Base-by-base conservation (phyloP, 2,797 vertebrate genomes). In the Chelmon rostratus region DNA sequence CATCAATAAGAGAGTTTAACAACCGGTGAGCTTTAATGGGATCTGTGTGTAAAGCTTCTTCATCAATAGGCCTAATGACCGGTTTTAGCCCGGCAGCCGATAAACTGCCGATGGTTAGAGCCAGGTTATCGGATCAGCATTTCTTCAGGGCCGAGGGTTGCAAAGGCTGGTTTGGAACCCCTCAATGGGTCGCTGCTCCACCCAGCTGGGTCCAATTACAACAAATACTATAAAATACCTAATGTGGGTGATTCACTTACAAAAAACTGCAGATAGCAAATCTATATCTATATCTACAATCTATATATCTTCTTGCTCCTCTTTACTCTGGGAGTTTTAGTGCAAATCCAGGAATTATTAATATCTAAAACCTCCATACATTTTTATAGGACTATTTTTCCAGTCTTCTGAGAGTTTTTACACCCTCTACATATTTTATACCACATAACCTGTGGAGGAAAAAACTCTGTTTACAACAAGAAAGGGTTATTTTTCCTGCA, bases 1-100 rank as follows among this genome's bases (percentile, higher is more conserved):
- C 82, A 63, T 92, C 88, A 91, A 86, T 90, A 93, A 87, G 82
- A 38, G 57, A 88, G 87, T 92, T 94, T 86, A 93, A 93, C 87
- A 77, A 49, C 67, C 81, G 38, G 47, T 86, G 90, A 83, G 81
- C 66, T 87, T 86, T 85, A 89, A 89, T 88, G 88, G 81, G 83
- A 92, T 85, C 76, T 80, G 82, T 78, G 88, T 66, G 86, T 66
- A 44, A 63, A 61, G 82, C 68, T 28, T 50, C 78, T 71, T 68
- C 77, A 53, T 93, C 89, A 59, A 92, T 88, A 77, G 65, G 76
- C 78, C 89, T 87, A 91, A 91, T 87, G 91, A 90, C 72, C 77
- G 46, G 73, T 68, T 79, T 78, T 28, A 21, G 71, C 78, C 75
- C 53, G 12, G 56, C 73, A 64, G 86, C 84, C 78, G 70, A 89